Percentiles rank a stretch among this genome's conserved stretches.
phyloP scores from a whole-genome alignment of 2,797 vertebrate species.

The Ataeniobius toweri region DNA sequence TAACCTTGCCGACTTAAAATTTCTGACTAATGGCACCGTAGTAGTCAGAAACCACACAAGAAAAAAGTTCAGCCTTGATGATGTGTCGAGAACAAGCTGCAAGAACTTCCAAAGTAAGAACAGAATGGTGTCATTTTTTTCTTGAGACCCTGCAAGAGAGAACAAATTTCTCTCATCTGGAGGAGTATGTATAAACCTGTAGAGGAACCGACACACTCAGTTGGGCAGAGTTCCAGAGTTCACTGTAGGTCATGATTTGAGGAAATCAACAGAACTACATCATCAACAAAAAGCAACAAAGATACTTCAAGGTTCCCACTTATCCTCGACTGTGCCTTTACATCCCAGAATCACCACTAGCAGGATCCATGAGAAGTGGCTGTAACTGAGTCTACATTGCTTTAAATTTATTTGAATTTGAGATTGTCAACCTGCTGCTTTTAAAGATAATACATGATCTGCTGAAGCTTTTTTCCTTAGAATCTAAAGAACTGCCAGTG shows the following conservation, averaged over 20 bases:
- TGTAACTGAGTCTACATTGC: neutral
- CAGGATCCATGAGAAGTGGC: neutral
- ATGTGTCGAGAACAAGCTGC: neutral
- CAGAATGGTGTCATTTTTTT: slow-evolving; percentile 1
- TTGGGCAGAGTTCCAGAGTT: too few species aligned
- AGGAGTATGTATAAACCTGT: neutral
- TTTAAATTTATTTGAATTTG: neutral
- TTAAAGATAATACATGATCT: neutral
- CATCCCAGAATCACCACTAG: neutral
- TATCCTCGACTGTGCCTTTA: neutral
- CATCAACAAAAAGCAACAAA: neutral
- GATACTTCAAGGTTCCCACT: neutral
- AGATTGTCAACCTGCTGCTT: neutral
- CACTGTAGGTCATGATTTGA: neutral
- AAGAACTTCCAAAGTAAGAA: neutral
- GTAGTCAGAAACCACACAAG: neutral
- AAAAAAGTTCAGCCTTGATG: neutral
- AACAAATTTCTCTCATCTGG: slow-evolving; percentile 1
- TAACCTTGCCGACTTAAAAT: neutral
- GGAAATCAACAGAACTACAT: neutral
- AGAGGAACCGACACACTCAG: neutral
- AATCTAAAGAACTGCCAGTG: neutral
- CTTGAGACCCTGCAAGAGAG: neutral
- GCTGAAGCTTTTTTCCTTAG: neutral
- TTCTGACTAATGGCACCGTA: neutral